A percentile compares a stretch with the other conserved stretches of the same genome.
phyloP scores from a whole-genome alignment of 2,113 vertebrate species.

The Pipra filicauda region DNA sequence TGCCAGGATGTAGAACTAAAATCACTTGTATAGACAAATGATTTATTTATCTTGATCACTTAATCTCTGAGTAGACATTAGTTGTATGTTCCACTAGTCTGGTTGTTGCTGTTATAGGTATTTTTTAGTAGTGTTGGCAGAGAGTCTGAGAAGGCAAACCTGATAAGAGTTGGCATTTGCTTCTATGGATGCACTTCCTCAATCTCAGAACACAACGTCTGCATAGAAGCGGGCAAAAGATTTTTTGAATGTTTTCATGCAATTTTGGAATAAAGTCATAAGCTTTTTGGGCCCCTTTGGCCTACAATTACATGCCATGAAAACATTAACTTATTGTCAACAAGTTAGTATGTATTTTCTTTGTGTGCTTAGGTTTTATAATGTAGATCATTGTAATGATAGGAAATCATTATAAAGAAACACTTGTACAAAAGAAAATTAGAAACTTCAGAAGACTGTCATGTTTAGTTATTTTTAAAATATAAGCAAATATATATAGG shows the following conservation, averaged over 20 bases:
- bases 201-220: neutral
- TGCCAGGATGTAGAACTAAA: neutral
- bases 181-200: neutral
- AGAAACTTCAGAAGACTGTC: neutral
- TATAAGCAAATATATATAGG: neutral
- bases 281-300: neutral
- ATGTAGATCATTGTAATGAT: neutral
- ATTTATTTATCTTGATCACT: neutral
- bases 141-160: neutral
- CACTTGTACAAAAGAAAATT: neutral
- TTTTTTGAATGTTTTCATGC: neutral
- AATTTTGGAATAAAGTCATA: neutral
- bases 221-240: neutral
- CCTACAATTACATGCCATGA: fast-evolving
- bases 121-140: neutral
- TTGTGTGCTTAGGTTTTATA: neutral
- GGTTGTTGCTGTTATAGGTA: neutral
- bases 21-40: neutral
- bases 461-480: neutral
- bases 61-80: neutral
- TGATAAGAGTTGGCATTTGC: neutral
- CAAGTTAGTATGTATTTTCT: neutral
- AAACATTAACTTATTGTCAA: neutral
- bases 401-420: neutral
- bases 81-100: neutral